Evolutionary conservation across 2,113 vertebrate species (phyloP), one percentile per base, ranked within the genome.

Genomic region (Bombycilla garrulus): DNA sequence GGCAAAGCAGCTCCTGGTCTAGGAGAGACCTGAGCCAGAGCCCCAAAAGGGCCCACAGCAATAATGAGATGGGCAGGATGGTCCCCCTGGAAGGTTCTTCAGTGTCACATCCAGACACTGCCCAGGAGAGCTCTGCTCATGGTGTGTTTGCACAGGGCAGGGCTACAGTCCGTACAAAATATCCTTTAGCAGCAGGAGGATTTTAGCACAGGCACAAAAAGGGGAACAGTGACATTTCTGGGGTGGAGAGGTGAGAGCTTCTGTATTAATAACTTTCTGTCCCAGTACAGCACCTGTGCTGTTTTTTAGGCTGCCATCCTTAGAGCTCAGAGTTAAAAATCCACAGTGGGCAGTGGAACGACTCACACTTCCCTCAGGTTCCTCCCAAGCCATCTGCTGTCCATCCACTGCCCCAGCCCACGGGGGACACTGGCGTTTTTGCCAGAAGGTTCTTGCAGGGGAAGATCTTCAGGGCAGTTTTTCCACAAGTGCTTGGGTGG

Each of bases 61-160:
- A 9, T 2, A 8, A 22, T 7, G 31, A 5, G 16, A 26, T 0
- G 1, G 67, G 21, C 10, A 5, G 0, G 0, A 16, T 4, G 33
- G n/a, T 31, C 19, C 38, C 73, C 4, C 4, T 11, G 56, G 47
- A 56, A 62, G 26, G 33, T 33, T 45, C 50, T 15, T 12, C 1
- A 2, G 10, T 54, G 35, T 23, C 58, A 17, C 53, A 21, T 3
- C 24, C 25, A 44, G 64, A 13, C 36, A 4, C 33, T 38, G 47
- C 20, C 69, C 2, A 0, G 65, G 35, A 79, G 17, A 53, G 28
- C 3, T n/a, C 48, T 33, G 38, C 28, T n/a, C 10, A 0, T 3
- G 13, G 9, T 4, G 3, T 12, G 60, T n/a, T 47, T 44, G 45
- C 40, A 33, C 31, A 38, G 64, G 42, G 18, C 64, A 86, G 23